Conservation (phyloP, 2,113 vertebrate species). For the Pandion haliaetus region DNA sequence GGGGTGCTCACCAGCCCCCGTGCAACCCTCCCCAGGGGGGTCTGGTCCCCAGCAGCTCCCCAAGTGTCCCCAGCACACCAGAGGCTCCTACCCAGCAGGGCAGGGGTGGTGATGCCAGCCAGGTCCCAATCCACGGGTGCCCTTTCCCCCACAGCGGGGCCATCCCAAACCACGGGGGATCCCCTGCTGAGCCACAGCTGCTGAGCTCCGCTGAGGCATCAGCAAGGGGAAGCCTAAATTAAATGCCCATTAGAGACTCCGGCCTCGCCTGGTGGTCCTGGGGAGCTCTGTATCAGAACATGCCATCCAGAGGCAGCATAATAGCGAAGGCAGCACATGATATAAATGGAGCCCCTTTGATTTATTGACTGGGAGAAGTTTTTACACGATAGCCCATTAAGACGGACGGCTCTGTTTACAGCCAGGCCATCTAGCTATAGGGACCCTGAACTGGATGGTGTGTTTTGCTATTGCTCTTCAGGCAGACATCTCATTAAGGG, state of each 20-base stretch:
- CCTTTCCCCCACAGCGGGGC: neutral
- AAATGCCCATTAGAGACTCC: conserved; percentile 53
- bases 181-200: neutral
- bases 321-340: conserved; percentile 59
- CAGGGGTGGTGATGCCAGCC: neutral
- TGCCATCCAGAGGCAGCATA: conserved; percentile 53
- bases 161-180: neutral
- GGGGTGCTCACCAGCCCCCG: neutral
- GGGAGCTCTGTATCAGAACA: conserved; percentile 40
- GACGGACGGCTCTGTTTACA: conserved; percentile 74
- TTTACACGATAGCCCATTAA: conserved; percentile 73
- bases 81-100: neutral
- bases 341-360: conserved; percentile 66
- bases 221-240: neutral
- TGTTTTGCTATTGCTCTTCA: conserved; percentile 70
- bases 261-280: neutral
- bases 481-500: conserved; percentile 73
- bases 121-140: rapidly evolving
- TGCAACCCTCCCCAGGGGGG: neutral
- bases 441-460: conserved; percentile 62
- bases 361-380: conserved; percentile 74
- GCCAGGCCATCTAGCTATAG: conserved; percentile 71
- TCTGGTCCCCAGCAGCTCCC: neutral
- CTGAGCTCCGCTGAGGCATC: neutral
- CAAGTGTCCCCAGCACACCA: neutral